Evolutionary conservation across 2,888 invertebrate genomes (phyloP), one percentile per base, ranked within the genome.

Genomic region (Leptothorax acervorum): DNA sequence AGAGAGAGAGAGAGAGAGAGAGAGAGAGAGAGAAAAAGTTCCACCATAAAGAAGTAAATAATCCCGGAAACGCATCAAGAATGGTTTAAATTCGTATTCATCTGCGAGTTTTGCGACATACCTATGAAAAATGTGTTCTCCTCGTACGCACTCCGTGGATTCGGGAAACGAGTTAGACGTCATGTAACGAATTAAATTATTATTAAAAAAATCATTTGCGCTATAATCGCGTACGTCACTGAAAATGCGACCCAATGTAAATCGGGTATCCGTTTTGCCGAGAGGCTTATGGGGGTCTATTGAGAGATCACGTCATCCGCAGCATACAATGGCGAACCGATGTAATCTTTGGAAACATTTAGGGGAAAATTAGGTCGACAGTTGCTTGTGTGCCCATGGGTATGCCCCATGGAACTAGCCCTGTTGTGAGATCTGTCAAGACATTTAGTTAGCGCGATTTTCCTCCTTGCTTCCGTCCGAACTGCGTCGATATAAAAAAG

Each of bases 281-380:
- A 91, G 89, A 85, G 90, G 91, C 88, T 91, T 91, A 88, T 86
- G 84, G 86, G 84, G 84, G 85, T 68, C 83, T 82, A 82, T 84
- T 86, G 86, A 83, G 86, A 66, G 87, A 86, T 83, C 87, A 83
- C 84, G 84, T 83, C 82, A 76, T 79, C 70, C 82, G 75, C 82
- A 83, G 85, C 84, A 90, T 89, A 94, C 94, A 94, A 94, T 93
- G 92, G 92, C 92, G 90, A 91, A 90, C 91, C 92, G 94, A 94
- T 94, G 94, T 95, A 95, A 95, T 95, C 95, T 94, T 93, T 93
- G 93, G 92, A 93, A 94, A 95, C 93, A 92, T 94, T 94, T 94
- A 93, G 94, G 95, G 94, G 93, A 92, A 94, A 94, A 95, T 95
- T 94, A 94, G 94, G 92, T 92, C 93, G 93, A 93, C 94, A 93